A percentile compares a stretch with the other conserved stretches of the same genome.
Evolutionary conservation across 2,113 vertebrate species (phyloP).

Genomic region (Meleagris gallopavo): DNA sequence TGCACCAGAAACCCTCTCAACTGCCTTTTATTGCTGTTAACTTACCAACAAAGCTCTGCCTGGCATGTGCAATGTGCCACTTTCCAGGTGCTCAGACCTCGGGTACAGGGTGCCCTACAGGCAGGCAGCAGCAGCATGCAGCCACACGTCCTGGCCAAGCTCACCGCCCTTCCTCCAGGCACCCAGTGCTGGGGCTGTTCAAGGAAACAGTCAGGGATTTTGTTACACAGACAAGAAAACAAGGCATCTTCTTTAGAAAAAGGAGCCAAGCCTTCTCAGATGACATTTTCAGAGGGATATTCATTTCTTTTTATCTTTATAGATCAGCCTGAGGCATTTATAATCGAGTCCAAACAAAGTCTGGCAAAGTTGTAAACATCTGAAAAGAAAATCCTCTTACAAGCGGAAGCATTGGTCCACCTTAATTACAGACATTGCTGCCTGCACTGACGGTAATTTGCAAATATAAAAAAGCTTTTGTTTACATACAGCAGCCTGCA

Average conservation of each 20-base stretch:
- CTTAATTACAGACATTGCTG: background rate
- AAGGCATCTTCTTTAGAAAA: background rate
- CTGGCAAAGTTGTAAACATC: constrained; percentile 34
- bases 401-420: background rate
- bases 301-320: constrained; percentile 39
- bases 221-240: background rate
- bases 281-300: constrained; percentile 30
- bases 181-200: background rate
- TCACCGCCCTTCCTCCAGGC: background rate
- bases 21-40: background rate
- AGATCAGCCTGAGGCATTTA: constrained; percentile 35
- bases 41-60: background rate
- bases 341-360: constrained; percentile 21
- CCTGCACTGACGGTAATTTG: background rate
- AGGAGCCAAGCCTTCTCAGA: background rate
- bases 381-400: background rate
- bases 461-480: background rate
- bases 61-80: background rate
- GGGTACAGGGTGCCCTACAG: background rate
- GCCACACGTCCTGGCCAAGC: constrained; percentile 6
- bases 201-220: constrained; percentile 44
- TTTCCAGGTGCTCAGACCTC: background rate
- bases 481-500: background rate
- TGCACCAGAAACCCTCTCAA: background rate
- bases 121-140: background rate